phyloP scores from a whole-genome alignment of 2,113 vertebrate genomes.

The Lota lota region DNA sequence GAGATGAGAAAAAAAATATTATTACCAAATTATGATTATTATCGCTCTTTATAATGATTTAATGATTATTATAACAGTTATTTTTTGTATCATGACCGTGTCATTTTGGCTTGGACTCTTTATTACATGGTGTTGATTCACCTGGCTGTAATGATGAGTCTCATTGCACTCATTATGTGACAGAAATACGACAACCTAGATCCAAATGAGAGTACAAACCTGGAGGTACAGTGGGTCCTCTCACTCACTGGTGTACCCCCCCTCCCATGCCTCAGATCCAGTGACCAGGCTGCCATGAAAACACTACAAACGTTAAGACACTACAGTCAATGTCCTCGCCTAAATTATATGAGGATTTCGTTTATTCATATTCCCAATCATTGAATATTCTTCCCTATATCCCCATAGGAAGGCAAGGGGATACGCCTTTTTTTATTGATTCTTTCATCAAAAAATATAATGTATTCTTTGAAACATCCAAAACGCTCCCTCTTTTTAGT shows the following conservation, averaged over 20 bases:
- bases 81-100: slow-evolving; percentile 41
- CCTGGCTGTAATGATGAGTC: slow-evolving; percentile 27
- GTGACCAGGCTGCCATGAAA: no score
- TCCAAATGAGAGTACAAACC: background rate
- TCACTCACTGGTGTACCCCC: background rate
- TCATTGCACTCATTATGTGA: background rate
- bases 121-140: slow-evolving; percentile 21
- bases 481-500: slow-evolving; percentile 58
- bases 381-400: no score
- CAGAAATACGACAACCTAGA: background rate
- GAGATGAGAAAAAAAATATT: background rate
- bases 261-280: no score
- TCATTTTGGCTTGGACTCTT: slow-evolving; percentile 43
- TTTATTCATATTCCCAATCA: no score
- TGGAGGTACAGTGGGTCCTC: background rate
- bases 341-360: no score
- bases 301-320: no score
- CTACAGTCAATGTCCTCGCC: no score
- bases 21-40: slow-evolving; percentile 69
- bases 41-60: slow-evolving; percentile 42
- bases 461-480: slow-evolving; percentile 50
- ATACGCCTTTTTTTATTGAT: no score
- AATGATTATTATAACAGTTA: slow-evolving; percentile 49
- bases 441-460: background rate
- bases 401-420: no score